These are phyloP conservation scores for Porites rus DNA, from an alignment of 92 coral and sea anemone species.

Conservation along the genomic window DNA sequence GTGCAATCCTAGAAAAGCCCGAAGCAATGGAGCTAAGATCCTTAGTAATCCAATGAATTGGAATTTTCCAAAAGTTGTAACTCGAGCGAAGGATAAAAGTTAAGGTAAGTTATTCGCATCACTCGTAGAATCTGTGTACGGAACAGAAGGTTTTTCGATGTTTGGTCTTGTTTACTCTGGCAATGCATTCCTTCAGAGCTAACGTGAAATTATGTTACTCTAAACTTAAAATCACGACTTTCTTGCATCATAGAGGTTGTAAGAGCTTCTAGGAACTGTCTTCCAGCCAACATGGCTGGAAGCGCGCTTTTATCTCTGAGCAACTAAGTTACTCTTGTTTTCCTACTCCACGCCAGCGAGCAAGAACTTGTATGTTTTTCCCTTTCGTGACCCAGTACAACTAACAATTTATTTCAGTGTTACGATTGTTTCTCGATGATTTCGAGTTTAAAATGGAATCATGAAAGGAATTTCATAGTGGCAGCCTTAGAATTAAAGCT, in stretches of 20 bases:
- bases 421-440: not conserved
- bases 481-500: not conserved
- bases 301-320: constrained; percentile 2
- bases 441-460: not conserved
- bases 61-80: not conserved
- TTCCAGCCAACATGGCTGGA: not conserved
- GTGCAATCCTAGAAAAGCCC: not conserved
- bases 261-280: not conserved
- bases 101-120: constrained; percentile 12
- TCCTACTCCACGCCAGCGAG: constrained; percentile 19
- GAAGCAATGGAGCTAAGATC: not conserved
- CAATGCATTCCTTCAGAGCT: constrained; percentile 69
- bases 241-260: not conserved
- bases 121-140: not conserved
- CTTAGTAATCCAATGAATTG: not conserved
- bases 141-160: constrained; percentile 34
- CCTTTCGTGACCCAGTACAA: not conserved
- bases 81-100: not conserved
- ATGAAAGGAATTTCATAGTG: too few relatives aligned
- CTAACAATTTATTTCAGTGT: not conserved
- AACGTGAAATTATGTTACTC: constrained; percentile 32
- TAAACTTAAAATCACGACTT: too few relatives aligned
- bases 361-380: not conserved
- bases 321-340: constrained; percentile 20
- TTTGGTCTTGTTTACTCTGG: constrained; percentile 28